Base-by-base conservation (phyloP, 1,140 invertebrate species). In the Luehdorfia chinensis region DNA sequence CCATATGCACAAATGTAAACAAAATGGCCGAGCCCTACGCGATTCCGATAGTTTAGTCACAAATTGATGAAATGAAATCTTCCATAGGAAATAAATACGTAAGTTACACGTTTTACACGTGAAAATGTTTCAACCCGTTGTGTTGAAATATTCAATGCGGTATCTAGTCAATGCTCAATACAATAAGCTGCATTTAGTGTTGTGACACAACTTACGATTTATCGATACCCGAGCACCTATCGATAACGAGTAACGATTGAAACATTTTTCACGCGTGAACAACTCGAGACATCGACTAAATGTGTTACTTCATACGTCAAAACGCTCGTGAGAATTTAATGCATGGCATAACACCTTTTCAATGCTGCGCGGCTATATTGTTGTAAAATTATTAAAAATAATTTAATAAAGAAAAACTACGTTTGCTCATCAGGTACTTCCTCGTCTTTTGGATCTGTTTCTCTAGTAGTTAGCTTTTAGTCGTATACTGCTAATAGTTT, bases 1-100 rank as follows among this genome's bases (percentile, higher is more conserved):
- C 23, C 70, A 68, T 69, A 64, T 51, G 69, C 76, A 77, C 73
- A 75, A 80, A 67, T 31, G 59, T 52, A 57, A 75, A 68, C 50
- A 14, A 48, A 32, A 58, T 71, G 77, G 59, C 71, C 70, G 77
- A 74, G 68, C 49, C 66, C 45, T 54, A 70, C 60, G 75, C 65
- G 57, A 75, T 81, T 75, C 80, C 66, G 32, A 48, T 83, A 84
- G 75, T 66, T 81, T 80, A 81, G 76, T 74, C 75, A 78, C 74
- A 77, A 75, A 71, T 66, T 66, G 64, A 76, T 71, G 68, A 78
- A 80, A 76, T 77, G 58, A 77, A 70, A 84, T 85, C 81, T 85
- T 85, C 81, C 78, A 83, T 85, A 85, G 77, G 60, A 75, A 73
- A 83, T 83, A 79, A 73, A 81, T 83, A 79, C 66, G 66, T 84